These are phyloP conservation scores for Amorpha juglandis DNA, from an alignment of 2,888 invertebrate genomes.

Conservation along the genomic window DNA sequence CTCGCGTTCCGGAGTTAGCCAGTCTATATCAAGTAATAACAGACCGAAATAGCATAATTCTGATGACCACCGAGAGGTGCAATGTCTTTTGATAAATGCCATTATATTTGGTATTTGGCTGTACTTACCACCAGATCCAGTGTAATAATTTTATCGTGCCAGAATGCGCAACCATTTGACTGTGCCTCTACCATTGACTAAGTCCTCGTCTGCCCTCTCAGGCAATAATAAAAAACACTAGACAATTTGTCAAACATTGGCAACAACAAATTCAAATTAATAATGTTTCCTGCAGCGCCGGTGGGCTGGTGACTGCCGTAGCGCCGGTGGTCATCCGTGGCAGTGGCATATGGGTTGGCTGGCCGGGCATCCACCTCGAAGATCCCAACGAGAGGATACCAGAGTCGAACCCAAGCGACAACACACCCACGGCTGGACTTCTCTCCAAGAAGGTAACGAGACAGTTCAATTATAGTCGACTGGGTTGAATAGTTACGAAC, in stretches of 20 bases:
- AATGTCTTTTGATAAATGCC: no score
- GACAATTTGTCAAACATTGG: neutral
- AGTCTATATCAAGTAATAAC: no score
- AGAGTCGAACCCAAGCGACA: constrained; percentile 93
- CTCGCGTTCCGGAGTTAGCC: no score
- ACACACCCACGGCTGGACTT: constrained; percentile 93
- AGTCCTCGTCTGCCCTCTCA: no score
- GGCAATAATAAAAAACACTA: neutral
- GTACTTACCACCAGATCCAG: no score
- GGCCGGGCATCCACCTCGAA: constrained; percentile 93
- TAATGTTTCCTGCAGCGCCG: constrained; percentile 86
- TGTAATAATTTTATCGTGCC: no score
- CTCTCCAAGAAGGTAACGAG: constrained; percentile 89
- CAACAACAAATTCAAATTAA: neutral
- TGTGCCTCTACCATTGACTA: no score
- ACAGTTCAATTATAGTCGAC: neutral
- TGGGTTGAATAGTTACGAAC: no score
- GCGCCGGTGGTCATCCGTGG: constrained; percentile 95
- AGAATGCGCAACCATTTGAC: no score
- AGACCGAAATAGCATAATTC: no score
- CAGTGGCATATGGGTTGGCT: constrained; percentile 94
- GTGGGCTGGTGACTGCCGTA: constrained; percentile 95
- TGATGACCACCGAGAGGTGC: no score
- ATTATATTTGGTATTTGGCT: no score
- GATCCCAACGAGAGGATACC: constrained; percentile 92